Evolutionary conservation across 2,888 invertebrate genomes (phyloP).

Genomic region (Dasypogon diadema): DNA sequence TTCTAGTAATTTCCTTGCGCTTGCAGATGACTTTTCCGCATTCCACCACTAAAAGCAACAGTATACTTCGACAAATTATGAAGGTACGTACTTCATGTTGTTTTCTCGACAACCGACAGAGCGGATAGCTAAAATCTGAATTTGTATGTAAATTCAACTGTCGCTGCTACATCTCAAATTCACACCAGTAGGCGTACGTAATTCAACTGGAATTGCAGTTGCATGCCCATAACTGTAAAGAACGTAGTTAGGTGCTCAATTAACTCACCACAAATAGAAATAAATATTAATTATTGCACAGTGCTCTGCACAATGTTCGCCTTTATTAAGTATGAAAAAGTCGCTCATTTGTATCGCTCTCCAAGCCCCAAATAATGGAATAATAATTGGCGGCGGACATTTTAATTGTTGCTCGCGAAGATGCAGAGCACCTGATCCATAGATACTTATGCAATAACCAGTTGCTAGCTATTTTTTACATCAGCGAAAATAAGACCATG

Average conservation of each 20-base stretch:
- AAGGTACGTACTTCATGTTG: constrained; percentile 7
- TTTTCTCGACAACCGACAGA: neutral
- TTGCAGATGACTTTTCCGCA: neutral
- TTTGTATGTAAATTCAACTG: neutral
- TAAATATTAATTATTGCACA: constrained; percentile 28
- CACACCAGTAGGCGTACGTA: constrained; percentile 1
- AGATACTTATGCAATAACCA: constrained; percentile 7
- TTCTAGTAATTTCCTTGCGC: neutral
- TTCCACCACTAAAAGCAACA: neutral
- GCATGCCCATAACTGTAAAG: constrained; percentile 20
- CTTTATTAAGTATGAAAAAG: neutral
- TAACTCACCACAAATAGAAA: neutral
- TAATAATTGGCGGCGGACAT: constrained; percentile 11
- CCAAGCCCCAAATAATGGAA: constrained; percentile 11
- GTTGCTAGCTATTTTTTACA: constrained; percentile 29
- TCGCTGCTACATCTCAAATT: neutral
- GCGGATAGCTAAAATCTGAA: neutral
- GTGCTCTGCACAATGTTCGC: neutral
- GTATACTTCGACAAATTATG: neutral
- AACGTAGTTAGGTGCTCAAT: constrained; percentile 10
- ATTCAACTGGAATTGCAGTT: neutral
- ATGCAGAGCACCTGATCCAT: neutral
- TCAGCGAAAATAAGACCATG: constrained; percentile 21
- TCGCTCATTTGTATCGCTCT: neutral
- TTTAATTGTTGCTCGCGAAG: constrained; percentile 15